Evolutionary conservation across 2,797 vertebrate species (phyloP), one percentile per base, ranked within the genome.

Genomic region (Dryobates pubescens): DNA sequence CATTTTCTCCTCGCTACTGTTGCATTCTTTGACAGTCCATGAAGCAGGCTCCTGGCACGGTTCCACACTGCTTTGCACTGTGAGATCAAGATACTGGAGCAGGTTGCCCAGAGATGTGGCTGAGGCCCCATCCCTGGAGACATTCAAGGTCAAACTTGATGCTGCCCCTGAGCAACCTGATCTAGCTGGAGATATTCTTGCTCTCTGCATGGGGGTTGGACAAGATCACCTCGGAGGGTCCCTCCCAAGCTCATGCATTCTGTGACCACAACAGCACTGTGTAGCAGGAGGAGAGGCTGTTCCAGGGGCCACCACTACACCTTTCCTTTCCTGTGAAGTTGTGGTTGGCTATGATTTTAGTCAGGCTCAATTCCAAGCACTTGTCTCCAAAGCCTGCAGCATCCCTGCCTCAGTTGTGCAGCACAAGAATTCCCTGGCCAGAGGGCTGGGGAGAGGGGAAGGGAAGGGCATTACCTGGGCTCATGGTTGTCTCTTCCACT

Each of bases 351-450:
- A 34, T 26, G 30, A 1, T 87, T 82, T 45, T 38, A 56, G 63
- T 29, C 73, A 77, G 59, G 11, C 26, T 88, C 13, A 17, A 4
- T 49, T 83, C 20, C 54, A 64, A 10, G 17, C 17, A 32, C 24
- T 69, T 29, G 6, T 72, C 87, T 78, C 15, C 34, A 81, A 47
- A 93, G 47, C 30, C 27, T 29, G 8, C 24, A 34, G 19, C 7
- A 7, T 43, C 16, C 58, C 53, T 32, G 32, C 13, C 51, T 70
- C 4, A 8, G 0, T 2, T 53, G 51, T 72, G 59, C 43, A 72
- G 47, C 63, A 56, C 0, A 0, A 61, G n/a, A 62, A 45, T 67
- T 58, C 61, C 32, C 72, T 71, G 0, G 0, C 7, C 26, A 41
- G 73, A 62, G 63, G 47, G 56, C 70, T 78, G 62, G 69, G 86